Base-by-base conservation (phyloP, 2,113 vertebrate species). In the Macquaria ambigua region DNA sequence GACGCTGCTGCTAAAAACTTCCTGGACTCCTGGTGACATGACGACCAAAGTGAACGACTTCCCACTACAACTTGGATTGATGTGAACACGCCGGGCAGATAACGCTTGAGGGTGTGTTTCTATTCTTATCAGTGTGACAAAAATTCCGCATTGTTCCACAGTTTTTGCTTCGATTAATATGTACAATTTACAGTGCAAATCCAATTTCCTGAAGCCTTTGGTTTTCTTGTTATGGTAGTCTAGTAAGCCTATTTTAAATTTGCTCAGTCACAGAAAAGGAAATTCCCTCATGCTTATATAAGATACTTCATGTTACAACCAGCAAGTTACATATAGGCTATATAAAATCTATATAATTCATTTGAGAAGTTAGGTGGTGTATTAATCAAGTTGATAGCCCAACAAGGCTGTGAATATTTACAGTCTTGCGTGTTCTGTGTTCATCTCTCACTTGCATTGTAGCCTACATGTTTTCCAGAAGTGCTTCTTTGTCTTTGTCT, bases 231-330 rank as follows among this genome's bases (percentile, higher is more conserved):
- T 50, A 50, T 69, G 55, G 37, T 39, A n/a, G 67, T 53, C 18
- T n/a, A n/a, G 21, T 58, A 34, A 5, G 34, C 34, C 34, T 34
- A 20, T n/a, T 69, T 55, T 11, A 31, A 82, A 82, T 59, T 0
- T 74, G 28, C 53, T 64, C 34, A 39, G 48, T 76, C 64, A 79
- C 52, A 79, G 50, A 21, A 31, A 71, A 70, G 18, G 39, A 64
- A 48, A 59, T 46, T 6, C 4, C 16, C 46, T 39, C 12, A 15
- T 46, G 11, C 43, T 68, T 56, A 21, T n/a, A 34, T 9, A 20
- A 73, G 6, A 61, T 23, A 14, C 55, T 52, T 66, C 5, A 55
- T 39, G 50, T 53, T 50, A 34, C 25, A 28, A 1, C 21, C 28
- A 43, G 9, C 28, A 31, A 25, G 48, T 31, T 20, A 41, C 50